These are phyloP conservation scores for Erynnis tages DNA, from an alignment of 2,888 invertebrate genomes.

Conservation along the genomic window DNA sequence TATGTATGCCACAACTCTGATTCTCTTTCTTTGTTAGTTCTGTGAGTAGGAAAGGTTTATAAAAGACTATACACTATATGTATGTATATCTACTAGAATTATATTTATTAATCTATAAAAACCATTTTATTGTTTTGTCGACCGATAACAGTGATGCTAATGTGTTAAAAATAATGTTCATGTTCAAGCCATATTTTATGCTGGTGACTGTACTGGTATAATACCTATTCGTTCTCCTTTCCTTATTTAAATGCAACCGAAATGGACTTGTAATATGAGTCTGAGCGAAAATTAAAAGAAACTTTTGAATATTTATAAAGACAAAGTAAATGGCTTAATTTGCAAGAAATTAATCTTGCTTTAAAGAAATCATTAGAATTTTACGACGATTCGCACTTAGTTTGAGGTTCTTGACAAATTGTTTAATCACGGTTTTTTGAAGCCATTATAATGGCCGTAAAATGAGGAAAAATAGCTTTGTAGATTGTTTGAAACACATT, in stretches of 20 bases:
- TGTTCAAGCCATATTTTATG: no score
- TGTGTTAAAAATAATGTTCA: no score
- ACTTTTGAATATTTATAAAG: constrained; percentile 46
- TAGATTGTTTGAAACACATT: no score
- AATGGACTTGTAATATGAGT: constrained; percentile 36
- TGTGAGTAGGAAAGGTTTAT: no score
- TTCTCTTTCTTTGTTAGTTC: neutral
- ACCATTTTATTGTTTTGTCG: no score
- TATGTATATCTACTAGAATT: no score
- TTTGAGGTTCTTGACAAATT: neutral
- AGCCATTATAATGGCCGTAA: neutral
- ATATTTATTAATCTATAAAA: no score
- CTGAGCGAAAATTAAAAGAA: constrained; percentile 35
- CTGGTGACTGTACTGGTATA: no score
- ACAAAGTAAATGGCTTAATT: constrained; percentile 41
- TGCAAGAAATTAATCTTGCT: constrained; percentile 46
- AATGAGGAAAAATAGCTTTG: neutral
- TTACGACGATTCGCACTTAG: constrained; percentile 22
- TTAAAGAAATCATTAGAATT: constrained; percentile 39
- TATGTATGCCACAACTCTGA: constrained; percentile 1
- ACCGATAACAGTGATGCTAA: no score
- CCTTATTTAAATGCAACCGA: constrained; percentile 33
- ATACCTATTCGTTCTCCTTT: neutral
- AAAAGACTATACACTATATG: no score
- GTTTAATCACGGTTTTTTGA: no score